Base-by-base conservation (phyloP, 1,140 invertebrate genomes). In the Diorhabda sublineata region DNA sequence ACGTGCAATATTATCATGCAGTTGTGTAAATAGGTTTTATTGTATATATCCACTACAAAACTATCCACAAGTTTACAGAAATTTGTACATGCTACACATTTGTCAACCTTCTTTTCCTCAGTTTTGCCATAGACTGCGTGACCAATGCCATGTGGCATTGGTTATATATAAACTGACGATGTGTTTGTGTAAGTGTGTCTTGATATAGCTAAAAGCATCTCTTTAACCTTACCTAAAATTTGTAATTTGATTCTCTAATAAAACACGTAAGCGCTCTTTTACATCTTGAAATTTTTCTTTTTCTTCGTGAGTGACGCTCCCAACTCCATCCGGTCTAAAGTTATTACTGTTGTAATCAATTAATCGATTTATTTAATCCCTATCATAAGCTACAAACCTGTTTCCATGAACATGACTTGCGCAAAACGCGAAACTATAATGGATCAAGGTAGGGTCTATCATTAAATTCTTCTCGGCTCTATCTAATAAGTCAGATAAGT, bases 361-460 rank as follows among this genome's bases (percentile, higher is more conserved):
- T 78, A 80, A 80, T 79, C 69, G 72, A 66, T 44, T 69, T 72
- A 71, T 74, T 67, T 70, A 67, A 75, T 61, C 73, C 68, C 69
- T 75, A 79, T 78, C 81, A 81, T 73, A 61, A 76, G 67, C 45
- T 78, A 79, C 80, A 81, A 85, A 94, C 92, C 92, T 93, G 85
- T 97, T 97, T 71, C 98, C 98, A 82, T 98, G 95, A 6, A 99
- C 97, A 84, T 99, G 98, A 77, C 93, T 97, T 4, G 97, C 97
- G 84, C 97, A 99, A 84, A 98, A 99, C 42, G 97, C 97, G 85
- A 98, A 99, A 75, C 95, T 97, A 82, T 95, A 99, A 84, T 99
- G 97, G 78, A 99, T 98, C 58, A 99, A 85, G 2, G 96, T 99
- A 0, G 98, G 97, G 84, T 99, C 98, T 68, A 99, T 97, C 85